Evolutionary conservation across 2,888 invertebrate genomes (phyloP), one percentile per base, ranked within the genome.

Genomic region (Netelia fuscicornis): DNA sequence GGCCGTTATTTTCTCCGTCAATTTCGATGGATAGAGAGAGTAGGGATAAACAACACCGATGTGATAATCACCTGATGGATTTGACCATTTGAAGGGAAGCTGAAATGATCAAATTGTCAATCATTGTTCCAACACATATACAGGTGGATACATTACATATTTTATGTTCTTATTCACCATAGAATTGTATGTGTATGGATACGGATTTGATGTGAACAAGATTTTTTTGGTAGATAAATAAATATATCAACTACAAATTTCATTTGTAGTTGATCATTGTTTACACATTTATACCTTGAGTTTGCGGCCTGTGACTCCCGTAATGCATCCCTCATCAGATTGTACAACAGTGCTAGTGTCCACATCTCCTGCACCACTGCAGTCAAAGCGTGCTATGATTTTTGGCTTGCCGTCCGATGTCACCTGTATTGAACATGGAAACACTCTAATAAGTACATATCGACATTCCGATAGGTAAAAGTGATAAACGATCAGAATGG

Each of bases 321-420:
- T 96, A 87, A 98, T 96, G 89, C 94, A 94, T 52, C 98, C 98
- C 91, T 98, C 97, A 52, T 94, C 94, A 0, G 95, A 95, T 83
- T 95, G 95, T 8, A 97, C 96, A 86, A 97, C 95, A 83, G 96
- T 97, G 74, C 97, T 97, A 8, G 98, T 98, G 93, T 98, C 98
- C 79, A 99, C 98, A 95, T 99, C 99, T 3, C 99, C 99, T 92
- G 98, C 97, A 23, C 99, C 99, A 89, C 98, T 98, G 91, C 98
- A 98, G 95, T 99, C 99, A 92, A 97, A 98, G 84, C 99, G 96
- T 94, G 99, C 99, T 91, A 99, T 96, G 71, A 99, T 96, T 95
- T 99, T 99, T 20, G 97, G 96, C 91, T 97, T 96, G 62, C 98
- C 98, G 93, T 98, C 97, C 83, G 97, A 96, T 17, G 99, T 98